These are phyloP conservation scores for Operophtera brumata DNA, from an alignment of 2,888 invertebrate genomes.

Conservation along the genomic window DNA sequence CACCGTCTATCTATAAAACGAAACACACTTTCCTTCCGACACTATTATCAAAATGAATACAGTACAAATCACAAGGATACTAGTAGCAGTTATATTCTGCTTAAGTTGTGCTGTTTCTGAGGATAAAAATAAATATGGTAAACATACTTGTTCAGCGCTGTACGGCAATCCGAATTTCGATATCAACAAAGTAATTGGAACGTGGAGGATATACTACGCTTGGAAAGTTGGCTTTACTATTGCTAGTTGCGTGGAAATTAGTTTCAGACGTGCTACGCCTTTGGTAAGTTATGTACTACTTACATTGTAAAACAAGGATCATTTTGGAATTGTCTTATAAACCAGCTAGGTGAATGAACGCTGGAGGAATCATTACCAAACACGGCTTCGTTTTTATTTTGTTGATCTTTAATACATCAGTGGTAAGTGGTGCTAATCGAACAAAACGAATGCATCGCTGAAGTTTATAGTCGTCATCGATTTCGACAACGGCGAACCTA, in stretches of 20 bases:
- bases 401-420: no score
- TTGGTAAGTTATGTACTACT: conserved; percentile 51
- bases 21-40: neutral
- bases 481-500: no score
- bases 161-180: conserved; percentile 56
- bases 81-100: neutral
- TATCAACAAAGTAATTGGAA: conserved; percentile 50
- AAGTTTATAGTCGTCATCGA: no score
- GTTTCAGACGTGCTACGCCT: conserved; percentile 50
- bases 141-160: conserved; percentile 50
- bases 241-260: conserved; percentile 54
- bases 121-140: no score
- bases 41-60: conserved; percentile 21
- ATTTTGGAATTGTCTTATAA: no score
- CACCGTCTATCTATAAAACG: conserved; percentile 21
- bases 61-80: neutral
- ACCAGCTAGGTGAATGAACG: no score
- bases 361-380: no score
- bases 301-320: no score
- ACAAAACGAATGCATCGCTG: no score
- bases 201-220: conserved; percentile 62
- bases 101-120: no score
- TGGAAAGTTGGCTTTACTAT: conserved; percentile 56
- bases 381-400: no score
- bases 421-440: no score